Evolutionary conservation across 2,797 vertebrate species (phyloP).

Genomic region (Sternotherus odoratus): DNA sequence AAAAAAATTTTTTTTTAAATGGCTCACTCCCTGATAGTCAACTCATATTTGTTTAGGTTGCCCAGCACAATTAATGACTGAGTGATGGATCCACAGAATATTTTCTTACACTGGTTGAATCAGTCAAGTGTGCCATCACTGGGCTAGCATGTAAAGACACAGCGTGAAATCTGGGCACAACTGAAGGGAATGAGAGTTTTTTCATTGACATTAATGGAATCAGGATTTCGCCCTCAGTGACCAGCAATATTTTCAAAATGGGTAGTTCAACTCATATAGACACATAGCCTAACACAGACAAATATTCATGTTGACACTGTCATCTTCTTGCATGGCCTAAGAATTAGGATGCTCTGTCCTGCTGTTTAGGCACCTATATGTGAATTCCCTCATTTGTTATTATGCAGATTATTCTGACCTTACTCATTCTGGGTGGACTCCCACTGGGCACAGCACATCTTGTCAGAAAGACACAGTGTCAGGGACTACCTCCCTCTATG

Average conservation of each 20-base stretch:
- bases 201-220: background rate
- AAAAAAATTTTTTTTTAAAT: background rate
- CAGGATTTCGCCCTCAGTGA: background rate
- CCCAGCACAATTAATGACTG: background rate
- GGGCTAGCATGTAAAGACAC: background rate
- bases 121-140: background rate
- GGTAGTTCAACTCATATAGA: background rate
- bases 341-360: background rate
- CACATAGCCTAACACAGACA: background rate
- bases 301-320: background rate
- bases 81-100: background rate
- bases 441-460: slow-evolving; percentile 36
- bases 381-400: slow-evolving; percentile 14
- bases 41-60: background rate
- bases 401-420: background rate
- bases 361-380: background rate
- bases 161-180: background rate
- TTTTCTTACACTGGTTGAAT: background rate
- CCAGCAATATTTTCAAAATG: background rate
- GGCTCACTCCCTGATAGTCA: background rate
- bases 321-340: background rate
- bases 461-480: slow-evolving; percentile 41
- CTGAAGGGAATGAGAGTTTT: background rate
- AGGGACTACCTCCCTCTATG: slow-evolving; percentile 55
- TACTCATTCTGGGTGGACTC: slow-evolving; percentile 23